Evolutionary conservation across 2,888 invertebrate species (phyloP), one percentile per base, ranked within the genome.

Genomic region (Zhengitettix transpicula): DNA sequence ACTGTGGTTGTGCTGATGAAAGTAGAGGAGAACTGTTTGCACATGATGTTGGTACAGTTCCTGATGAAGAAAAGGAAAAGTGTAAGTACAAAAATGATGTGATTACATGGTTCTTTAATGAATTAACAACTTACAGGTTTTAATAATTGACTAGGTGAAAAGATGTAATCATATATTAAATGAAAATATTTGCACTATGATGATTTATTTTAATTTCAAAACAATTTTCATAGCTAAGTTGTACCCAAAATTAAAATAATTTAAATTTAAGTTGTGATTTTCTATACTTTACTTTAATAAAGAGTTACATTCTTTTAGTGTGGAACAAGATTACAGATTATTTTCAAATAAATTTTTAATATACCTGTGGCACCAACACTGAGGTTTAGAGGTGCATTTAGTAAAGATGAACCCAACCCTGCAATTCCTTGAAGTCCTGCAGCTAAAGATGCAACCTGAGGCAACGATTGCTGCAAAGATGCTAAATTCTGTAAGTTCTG

Each of bases 401-500:
- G 85, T 69, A 86, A 82, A 61, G 81, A 79, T 65, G 77, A 75
- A 40, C 77, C 74, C 68, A 78, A 72, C 60, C 70, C 70, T 9
- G 72, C 69, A 72, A 79, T 77, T 69, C 79, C 81, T 70, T 82
- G 82, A 66, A 83, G 76, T 66, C 81, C 80, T 61, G 84, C 83
- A 63, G 82, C 78, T 67, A 80, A 65, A 58, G 76, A 74, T 65
- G 81, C 71, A 59, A 76, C 77, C 67, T 81, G 80, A 64, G 81
- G 82, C 68, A 81, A 78, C 71, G 79, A 79, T 66, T 81, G 79
- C 67, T 84, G 84, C 73, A 89, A 80, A 64, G 84, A 84, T 62
- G 87, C 85, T 67, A 89, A 75, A 69, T 86, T 89, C 75, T 89
- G 89, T 62, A 89, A 81, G 74, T 87, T 89, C 71, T 85, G 85